Evolutionary conservation across 30 jellyfish, hydroid and myxozoan species (phyloP), one percentile per base, ranked within the genome.

Genomic region (Turritopsis rubra): DNA sequence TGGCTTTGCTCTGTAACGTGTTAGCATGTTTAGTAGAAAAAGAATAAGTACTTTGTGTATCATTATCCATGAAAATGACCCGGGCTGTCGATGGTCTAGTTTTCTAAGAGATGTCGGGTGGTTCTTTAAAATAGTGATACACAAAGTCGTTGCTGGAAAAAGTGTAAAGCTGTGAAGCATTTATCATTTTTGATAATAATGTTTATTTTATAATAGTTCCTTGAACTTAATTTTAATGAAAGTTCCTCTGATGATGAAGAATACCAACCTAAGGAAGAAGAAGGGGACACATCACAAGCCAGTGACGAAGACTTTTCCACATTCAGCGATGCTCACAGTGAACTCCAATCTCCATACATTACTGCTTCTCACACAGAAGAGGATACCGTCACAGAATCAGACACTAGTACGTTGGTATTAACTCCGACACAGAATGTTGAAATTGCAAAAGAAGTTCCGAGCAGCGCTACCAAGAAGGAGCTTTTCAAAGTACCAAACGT

Each of bases 171-270:
- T 41, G 60, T 41, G 13, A 41, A 41, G 13, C 5, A 41, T 5
- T 3, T 41, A 3, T 3, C n/a, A 82, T 53, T 27, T 20, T 20
- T 17, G 26, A 84, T 28, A 0, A 26, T 16, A 3, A 24, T 84
- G 52, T 81, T 9, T 21, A 53, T 90, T 30, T 21, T 86, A 41
- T 41, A 13, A 41, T 72, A 91, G 97, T 29, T 91, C 53, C 73
- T 83, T 65, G 96, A 86, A 24, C 29, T 89, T 0, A 91, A 92
- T 1, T 82, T 92, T 65, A 71, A 41, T 28, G 96, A 88, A 41
- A 88, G 86, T 66, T 85, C 95, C 28, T 86, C 81, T 7, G 93
- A 87, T 21, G 98, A 92, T 81, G 96, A 87, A 81, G 98, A 92
- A 54, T 92, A 87, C 60, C 77, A 84, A 24, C 98, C 98, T 1